Percentiles rank a stretch among this genome's conserved stretches.
phyloP scores from a whole-genome alignment of 1,140 invertebrate genomes.

The Drosophila baimaii region DNA sequence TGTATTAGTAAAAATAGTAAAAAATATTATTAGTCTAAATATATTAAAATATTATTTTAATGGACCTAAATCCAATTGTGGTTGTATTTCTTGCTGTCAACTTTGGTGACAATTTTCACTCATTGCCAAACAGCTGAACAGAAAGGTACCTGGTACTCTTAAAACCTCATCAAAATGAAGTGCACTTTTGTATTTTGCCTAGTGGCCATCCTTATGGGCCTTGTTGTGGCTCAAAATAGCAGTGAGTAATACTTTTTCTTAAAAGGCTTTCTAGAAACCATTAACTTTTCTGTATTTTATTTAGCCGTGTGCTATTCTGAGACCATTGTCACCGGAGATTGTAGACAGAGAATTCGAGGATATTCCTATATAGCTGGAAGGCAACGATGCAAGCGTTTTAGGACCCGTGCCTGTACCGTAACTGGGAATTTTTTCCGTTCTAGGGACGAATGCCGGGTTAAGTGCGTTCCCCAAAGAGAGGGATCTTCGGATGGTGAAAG shows the following conservation, averaged over 20 bases:
- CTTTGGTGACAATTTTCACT: neutral
- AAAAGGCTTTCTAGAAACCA: too few species aligned
- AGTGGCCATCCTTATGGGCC: neutral
- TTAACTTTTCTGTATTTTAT: neutral
- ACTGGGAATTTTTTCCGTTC: neutral
- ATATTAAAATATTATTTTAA: neutral
- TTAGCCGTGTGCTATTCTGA: neutral
- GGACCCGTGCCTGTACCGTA: neutral
- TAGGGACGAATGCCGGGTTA: neutral
- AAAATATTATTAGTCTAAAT: too few species aligned
- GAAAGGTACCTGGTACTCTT: too few species aligned
- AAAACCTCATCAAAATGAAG: conserved; percentile 3
- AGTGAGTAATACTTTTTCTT: neutral
- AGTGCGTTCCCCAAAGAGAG: neutral
- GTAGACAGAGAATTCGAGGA: neutral
- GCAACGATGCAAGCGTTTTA: neutral
- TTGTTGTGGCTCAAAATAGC: neutral
- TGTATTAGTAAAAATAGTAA: too few species aligned
- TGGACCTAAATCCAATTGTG: neutral
- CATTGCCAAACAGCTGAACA: neutral
- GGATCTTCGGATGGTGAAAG: neutral
- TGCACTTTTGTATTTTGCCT: neutral
- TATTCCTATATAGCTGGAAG: neutral
- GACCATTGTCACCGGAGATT: neutral
- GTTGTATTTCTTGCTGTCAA: neutral